These are phyloP conservation scores for Anolis apletophallus DNA, from an alignment of 2,797 vertebrate species.

Conservation along the genomic window DNA sequence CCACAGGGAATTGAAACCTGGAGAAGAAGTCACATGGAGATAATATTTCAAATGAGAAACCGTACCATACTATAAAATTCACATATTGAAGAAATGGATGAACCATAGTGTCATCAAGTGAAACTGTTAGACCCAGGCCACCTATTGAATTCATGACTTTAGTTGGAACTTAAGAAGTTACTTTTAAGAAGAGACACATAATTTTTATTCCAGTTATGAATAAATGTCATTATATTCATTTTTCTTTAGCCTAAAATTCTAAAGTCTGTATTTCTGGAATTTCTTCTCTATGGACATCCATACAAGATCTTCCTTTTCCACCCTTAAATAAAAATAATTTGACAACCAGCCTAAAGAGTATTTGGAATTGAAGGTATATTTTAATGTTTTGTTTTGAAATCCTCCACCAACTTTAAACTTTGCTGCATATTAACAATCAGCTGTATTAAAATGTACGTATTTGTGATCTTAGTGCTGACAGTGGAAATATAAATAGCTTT, in stretches of 20 bases:
- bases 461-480: neutral
- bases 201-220: neutral
- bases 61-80: constrained; percentile 39
- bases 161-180: neutral
- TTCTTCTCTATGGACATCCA: neutral
- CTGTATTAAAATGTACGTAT: neutral
- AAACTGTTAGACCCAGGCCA: constrained; percentile 23
- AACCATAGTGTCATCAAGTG: constrained; percentile 39
- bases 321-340: constrained; percentile 15
- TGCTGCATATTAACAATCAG: neutral
- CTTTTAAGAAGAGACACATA: neutral
- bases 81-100: constrained; percentile 44
- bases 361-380: neutral
- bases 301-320: neutral
- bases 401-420: neutral
- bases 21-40: constrained; percentile 91
- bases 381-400: neutral
- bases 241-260: neutral
- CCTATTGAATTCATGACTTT: neutral
- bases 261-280: neutral
- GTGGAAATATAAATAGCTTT: neutral
- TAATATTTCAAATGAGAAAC: constrained; percentile 72
- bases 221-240: neutral
- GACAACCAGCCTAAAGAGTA: neutral
- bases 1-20: constrained; percentile 89